Evolutionary conservation across 2,888 invertebrate species (phyloP).

Genomic region (Seira sanloemensis): DNA sequence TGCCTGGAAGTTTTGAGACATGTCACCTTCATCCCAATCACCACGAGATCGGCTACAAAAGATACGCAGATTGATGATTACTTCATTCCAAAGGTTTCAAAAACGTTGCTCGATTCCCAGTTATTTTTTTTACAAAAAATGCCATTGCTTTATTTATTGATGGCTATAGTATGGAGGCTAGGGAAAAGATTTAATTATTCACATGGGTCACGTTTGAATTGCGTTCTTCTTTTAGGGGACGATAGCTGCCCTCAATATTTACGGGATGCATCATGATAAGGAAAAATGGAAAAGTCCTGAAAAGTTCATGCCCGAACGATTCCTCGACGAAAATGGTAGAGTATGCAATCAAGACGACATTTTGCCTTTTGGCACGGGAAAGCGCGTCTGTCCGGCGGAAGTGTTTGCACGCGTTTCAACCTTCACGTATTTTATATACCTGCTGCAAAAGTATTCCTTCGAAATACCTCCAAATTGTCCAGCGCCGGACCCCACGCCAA

Average conservation of each 20-base stretch:
- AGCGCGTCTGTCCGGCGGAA: slow-evolving; percentile 67
- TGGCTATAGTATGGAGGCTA: too few species aligned
- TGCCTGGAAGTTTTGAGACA: slow-evolving; percentile 67
- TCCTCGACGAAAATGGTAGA: slow-evolving; percentile 67
- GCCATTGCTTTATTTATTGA: neutral
- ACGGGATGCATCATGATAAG: slow-evolving; percentile 64
- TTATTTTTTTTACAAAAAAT: neutral
- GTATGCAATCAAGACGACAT: slow-evolving; percentile 57
- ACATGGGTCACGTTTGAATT: neutral
- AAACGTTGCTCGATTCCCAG: neutral
- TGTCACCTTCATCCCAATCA: slow-evolving; percentile 68
- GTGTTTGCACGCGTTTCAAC: slow-evolving; percentile 64
- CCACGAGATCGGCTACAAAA: slow-evolving; percentile 63
- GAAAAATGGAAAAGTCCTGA: slow-evolving; percentile 64
- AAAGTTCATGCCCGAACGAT: slow-evolving; percentile 66
- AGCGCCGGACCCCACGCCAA: slow-evolving; percentile 55
- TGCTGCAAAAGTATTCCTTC: slow-evolving; percentile 65
- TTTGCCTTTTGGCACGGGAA: slow-evolving; percentile 66
- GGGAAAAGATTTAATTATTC: too few species aligned
- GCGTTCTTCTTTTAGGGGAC: slow-evolving; percentile 46
- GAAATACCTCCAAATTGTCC: slow-evolving; percentile 32
- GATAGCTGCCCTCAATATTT: slow-evolving; percentile 62
- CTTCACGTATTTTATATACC: slow-evolving; percentile 64
- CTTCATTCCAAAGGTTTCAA: slow-evolving; percentile 64
- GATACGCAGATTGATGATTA: slow-evolving; percentile 64